These are phyloP conservation scores for Drosophila borealis DNA, from an alignment of 2,888 invertebrate genomes.

Conservation along the genomic window DNA sequence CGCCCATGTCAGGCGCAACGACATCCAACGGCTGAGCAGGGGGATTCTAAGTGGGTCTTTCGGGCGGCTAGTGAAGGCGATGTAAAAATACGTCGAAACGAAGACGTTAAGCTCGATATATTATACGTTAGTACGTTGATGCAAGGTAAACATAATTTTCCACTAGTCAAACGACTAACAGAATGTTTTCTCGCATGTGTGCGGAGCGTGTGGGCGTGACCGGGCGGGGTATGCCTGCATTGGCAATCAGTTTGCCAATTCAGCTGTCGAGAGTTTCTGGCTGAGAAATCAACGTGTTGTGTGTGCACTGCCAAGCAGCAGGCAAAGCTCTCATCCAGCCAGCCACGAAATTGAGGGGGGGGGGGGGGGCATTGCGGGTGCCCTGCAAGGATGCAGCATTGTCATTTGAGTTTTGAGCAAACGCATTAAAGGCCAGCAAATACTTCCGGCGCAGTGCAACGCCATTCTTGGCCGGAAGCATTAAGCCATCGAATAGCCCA, in stretches of 20 bases:
- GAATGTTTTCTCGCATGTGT: conserved; percentile 23
- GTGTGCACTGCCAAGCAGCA: conserved; percentile 11
- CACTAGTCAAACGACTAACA: conserved; percentile 51
- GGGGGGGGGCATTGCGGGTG: neutral
- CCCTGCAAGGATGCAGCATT: conserved; percentile 25
- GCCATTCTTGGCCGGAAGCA: conserved; percentile 61
- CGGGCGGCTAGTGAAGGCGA: conserved; percentile 16
- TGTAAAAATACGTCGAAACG: conserved; percentile 37
- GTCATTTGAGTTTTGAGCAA: conserved; percentile 60
- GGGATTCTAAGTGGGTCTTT: conserved; percentile 11
- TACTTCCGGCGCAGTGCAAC: conserved; percentile 61
- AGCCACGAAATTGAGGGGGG: conserved; percentile 13
- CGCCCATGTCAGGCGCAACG: conserved; percentile 24
- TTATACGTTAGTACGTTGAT: conserved; percentile 52
- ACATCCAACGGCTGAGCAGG: conserved; percentile 1
- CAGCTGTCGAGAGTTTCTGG: conserved; percentile 40
- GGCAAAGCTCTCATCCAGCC: conserved; percentile 32
- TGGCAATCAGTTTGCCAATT: conserved; percentile 47
- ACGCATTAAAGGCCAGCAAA: conserved; percentile 75
- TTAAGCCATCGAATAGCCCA: conserved; percentile 42
- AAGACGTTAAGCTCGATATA: conserved; percentile 54
- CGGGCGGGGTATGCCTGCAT: conserved; percentile 16
- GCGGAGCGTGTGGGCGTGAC: neutral
- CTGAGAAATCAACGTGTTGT: conserved; percentile 49
- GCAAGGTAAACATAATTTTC: conserved; percentile 75